A percentile compares a stretch with the other conserved stretches of the same genome.
Evolutionary conservation across 2,797 vertebrate species (phyloP).

Genomic region (Falco novaeseelandiae): DNA sequence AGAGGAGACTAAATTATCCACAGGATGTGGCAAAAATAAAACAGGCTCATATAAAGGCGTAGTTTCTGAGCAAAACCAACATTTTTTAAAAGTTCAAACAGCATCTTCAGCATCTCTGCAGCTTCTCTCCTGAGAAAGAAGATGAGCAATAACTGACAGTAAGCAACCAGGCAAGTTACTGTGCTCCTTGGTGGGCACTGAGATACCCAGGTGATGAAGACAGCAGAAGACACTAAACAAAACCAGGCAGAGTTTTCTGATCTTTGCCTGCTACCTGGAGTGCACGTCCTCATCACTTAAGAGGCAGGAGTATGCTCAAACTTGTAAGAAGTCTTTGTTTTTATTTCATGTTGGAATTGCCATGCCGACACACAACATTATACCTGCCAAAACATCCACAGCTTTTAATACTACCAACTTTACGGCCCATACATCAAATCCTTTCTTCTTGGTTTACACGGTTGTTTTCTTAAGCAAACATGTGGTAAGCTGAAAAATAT

Average conservation of each 20-base stretch:
- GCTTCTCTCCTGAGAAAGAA: not conserved
- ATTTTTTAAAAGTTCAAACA: not conserved
- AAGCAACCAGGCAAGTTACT: not conserved
- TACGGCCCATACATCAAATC: not conserved
- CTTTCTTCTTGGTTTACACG: not conserved
- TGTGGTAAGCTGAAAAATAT: not conserved
- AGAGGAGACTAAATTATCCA: not conserved
- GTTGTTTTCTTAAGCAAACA: not conserved
- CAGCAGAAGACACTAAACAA: not conserved
- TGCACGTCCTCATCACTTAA: not conserved
- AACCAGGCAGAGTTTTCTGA: not conserved
- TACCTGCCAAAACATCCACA: not conserved
- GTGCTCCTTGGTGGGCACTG: accelerated
- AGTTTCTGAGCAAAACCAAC: not conserved
- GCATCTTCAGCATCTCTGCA: not conserved
- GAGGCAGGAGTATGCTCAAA: not conserved
- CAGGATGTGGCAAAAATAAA: not conserved
- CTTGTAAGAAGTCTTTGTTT: not conserved
- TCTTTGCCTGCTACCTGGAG: not conserved
- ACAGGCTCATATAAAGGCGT: not conserved
- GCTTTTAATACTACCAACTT: not conserved
- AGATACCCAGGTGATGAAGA: not conserved
- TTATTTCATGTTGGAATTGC: not conserved
- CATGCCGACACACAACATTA: not conserved
- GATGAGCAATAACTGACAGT: not conserved